phyloP scores from a whole-genome alignment of 2,113 vertebrate species.

The Chloebia gouldiae region DNA sequence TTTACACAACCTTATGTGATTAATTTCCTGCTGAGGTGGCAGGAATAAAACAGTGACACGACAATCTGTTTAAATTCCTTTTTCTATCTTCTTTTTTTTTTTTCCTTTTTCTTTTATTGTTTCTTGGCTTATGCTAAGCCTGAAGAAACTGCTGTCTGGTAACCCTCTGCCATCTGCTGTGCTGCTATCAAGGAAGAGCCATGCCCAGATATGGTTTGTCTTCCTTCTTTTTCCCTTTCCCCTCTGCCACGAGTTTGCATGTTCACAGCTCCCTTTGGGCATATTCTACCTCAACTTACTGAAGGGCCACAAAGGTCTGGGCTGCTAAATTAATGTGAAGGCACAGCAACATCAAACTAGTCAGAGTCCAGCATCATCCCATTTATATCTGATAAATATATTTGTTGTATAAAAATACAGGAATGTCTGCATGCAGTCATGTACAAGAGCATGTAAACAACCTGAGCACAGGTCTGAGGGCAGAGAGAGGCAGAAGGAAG shows the following conservation, averaged over 20 bases:
- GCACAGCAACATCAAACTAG: background rate
- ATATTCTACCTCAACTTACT: background rate
- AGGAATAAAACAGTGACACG: background rate
- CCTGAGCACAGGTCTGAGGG: background rate
- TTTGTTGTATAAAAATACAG: background rate
- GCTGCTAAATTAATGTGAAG: background rate
- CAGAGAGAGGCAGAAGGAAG: background rate
- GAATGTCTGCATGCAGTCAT: rapidly evolving
- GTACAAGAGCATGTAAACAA: background rate
- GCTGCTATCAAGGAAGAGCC: background rate
- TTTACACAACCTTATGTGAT: background rate
- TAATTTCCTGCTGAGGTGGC: constrained; percentile 34
- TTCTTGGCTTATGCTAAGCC: constrained; percentile 46
- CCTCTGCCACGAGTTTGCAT: background rate
- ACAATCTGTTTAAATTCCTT: constrained; percentile 22
- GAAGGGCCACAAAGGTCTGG: background rate
- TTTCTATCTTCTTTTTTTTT: background rate
- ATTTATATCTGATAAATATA: background rate
- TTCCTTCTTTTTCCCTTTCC: background rate
- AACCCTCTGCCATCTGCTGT: constrained; percentile 43
- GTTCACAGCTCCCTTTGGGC: background rate
- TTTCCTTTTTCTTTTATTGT: background rate
- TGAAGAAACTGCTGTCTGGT: constrained; percentile 42
- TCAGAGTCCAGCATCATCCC: background rate
- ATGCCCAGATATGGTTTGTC: background rate